Evolutionary conservation across 2,888 invertebrate genomes (phyloP).

Genomic region (Drosophila pseudotalamancana): DNA sequence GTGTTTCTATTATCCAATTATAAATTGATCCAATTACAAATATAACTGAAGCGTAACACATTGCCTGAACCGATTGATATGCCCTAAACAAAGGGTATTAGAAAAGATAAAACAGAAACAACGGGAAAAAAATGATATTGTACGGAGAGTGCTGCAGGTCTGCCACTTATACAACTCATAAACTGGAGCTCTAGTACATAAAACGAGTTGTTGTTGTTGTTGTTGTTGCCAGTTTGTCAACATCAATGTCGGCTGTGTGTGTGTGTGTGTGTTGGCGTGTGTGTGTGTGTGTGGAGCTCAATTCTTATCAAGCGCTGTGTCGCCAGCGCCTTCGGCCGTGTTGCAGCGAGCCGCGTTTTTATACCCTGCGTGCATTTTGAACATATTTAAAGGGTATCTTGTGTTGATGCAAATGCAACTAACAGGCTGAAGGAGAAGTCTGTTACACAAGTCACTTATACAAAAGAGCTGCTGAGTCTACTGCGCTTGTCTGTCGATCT

Average conservation of each 20-base stretch:
- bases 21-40: no score
- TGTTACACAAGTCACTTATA: no score
- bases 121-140: constrained; percentile 33
- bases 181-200: constrained; percentile 75
- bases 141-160: constrained; percentile 60
- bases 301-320: constrained; percentile 75
- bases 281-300: constrained; percentile 44
- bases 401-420: no score
- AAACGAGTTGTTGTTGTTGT: constrained; percentile 59
- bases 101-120: not conserved
- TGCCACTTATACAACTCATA: constrained; percentile 71
- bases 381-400: no score
- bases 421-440: no score
- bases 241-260: constrained; percentile 55
- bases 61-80: not conserved
- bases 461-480: no score
- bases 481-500: no score
- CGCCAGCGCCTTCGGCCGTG: constrained; percentile 50
- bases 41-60: not conserved
- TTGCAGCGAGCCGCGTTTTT: constrained; percentile 30
- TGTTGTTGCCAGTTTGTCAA: constrained; percentile 60
- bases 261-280: constrained; percentile 23
- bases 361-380: no score
- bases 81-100: constrained; percentile 7
- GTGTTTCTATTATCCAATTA: not conserved